Evolutionary conservation across 37 sponge, comb jelly and placozoan species (phyloP).

Genomic region (Beroe forskalii): DNA sequence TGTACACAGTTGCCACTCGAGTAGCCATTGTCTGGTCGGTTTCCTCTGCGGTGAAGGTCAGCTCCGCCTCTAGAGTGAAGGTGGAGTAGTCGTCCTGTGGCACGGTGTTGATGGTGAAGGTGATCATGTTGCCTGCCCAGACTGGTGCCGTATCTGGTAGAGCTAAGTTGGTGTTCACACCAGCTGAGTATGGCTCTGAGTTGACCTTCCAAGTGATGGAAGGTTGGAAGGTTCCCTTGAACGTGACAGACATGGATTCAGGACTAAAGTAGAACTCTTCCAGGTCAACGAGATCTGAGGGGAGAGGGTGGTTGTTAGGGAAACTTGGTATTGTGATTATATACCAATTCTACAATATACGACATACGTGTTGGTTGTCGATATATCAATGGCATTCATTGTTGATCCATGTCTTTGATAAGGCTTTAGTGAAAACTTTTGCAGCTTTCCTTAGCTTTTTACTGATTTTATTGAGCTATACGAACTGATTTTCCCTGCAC

Average conservation of each 20-base stretch:
- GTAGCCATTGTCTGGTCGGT: background rate
- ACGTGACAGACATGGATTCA: background rate
- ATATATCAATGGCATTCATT: background rate
- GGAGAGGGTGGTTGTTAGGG: background rate
- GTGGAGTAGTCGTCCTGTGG: background rate
- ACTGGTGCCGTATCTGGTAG: background rate
- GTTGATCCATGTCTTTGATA: no score
- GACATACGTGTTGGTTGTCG: background rate
- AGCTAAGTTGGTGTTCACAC: background rate
- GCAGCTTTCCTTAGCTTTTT: no score
- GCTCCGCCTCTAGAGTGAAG: background rate
- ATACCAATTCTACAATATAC: background rate
- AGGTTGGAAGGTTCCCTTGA: conserved; percentile 22
- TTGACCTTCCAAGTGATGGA: background rate
- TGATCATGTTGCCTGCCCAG: background rate
- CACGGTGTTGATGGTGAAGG: background rate
- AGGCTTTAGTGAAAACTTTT: no score
- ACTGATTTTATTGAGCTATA: no score
- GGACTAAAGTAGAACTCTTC: background rate
- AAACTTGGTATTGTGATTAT: no score
- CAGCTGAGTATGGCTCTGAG: background rate
- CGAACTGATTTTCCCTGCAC: no score
- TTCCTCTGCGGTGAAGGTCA: background rate
- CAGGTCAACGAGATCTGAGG: background rate
- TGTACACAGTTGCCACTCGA: background rate